Percentiles rank a stretch among this genome's conserved stretches.
Conservation (phyloP, 2,113 vertebrate genomes). For the Ptilorrhoa leucosticta region DNA sequence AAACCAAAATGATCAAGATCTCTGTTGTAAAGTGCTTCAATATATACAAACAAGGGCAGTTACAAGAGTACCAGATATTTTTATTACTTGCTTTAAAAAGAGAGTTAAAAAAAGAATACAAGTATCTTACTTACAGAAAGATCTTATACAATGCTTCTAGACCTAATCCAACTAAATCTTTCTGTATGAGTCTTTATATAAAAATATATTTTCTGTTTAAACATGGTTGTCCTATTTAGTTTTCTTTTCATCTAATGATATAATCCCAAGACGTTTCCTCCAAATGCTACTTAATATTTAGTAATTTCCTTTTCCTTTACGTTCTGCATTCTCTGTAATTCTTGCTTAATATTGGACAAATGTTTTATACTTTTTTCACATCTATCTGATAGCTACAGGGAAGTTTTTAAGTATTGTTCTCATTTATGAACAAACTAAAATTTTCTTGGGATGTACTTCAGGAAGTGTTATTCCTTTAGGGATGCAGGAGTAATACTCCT, state of each 20-base stretch:
- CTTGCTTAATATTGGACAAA: not conserved
- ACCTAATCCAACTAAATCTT: not conserved
- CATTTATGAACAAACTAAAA: not conserved
- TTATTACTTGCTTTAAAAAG: not conserved
- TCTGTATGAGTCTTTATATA: not conserved
- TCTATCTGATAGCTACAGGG: not conserved
- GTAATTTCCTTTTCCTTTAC: not conserved
- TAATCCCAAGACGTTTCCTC: not conserved
- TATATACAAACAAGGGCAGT: rapidly evolving
- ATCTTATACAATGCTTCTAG: not conserved
- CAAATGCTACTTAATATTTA: not conserved
- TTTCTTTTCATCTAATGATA: not conserved
- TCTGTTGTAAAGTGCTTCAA: not conserved
- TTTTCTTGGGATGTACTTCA: not conserved
- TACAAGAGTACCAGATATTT: not conserved
- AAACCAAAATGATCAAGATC: not conserved
- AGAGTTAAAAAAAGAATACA: not conserved
- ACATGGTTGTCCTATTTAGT: not conserved
- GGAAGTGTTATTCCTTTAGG: not conserved
- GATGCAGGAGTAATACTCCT: not conserved
- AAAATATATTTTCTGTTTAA: not conserved
- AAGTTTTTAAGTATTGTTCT: not conserved
- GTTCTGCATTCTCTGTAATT: not conserved
- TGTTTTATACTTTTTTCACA: not conserved
- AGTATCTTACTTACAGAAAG: not conserved